Percentiles rank a stretch among this genome's conserved stretches.
Evolutionary conservation across 2,797 vertebrate species (phyloP).

Genomic region (Lates japonicus): DNA sequence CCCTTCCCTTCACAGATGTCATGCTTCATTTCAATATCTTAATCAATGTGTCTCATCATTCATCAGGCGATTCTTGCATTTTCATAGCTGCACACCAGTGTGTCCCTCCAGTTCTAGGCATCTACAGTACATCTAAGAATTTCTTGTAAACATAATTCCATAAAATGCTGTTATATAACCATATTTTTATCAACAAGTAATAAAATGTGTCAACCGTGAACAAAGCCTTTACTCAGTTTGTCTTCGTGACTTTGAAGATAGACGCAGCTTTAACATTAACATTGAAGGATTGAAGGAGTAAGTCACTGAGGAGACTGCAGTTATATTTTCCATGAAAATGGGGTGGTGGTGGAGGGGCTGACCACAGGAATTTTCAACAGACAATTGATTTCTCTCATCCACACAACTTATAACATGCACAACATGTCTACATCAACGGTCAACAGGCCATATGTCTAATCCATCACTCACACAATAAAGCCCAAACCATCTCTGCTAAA

Average conservation of each 20-base stretch:
- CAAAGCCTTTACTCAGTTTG: constrained; percentile 2
- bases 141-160: background rate
- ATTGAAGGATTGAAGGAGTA: background rate
- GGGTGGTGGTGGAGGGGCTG: background rate
- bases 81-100: background rate
- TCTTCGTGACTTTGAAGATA: background rate
- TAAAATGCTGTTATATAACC: background rate
- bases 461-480: background rate
- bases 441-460: constrained; percentile 1
- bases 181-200: background rate
- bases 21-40: background rate
- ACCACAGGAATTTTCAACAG: constrained; percentile 18
- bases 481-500: background rate
- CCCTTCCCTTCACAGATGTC: background rate
- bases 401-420: background rate
- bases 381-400: constrained; percentile 33
- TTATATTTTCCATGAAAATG: background rate
- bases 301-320: background rate
- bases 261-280: background rate
- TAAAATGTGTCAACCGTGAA: background rate
- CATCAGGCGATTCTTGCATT: background rate
- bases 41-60: background rate
- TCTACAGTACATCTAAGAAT: background rate
- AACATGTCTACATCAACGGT: constrained; percentile 9
- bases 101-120: background rate